Evolutionary conservation across 1,140 invertebrate genomes (phyloP).

Genomic region (Rhopalosiphum padi): DNA sequence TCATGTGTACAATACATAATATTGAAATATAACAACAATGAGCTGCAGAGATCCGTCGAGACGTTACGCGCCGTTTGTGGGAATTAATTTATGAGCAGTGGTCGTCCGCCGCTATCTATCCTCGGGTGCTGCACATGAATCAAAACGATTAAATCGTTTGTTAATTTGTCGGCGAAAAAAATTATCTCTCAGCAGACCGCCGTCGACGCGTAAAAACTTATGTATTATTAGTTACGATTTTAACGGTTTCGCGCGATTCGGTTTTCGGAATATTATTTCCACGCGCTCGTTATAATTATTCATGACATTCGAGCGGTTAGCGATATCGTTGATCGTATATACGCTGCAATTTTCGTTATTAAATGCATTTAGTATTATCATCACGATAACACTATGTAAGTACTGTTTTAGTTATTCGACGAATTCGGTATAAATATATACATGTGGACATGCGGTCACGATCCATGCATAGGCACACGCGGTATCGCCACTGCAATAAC

Average conservation of each 20-base stretch:
- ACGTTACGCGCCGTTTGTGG: constrained; percentile 1
- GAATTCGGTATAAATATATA: neutral
- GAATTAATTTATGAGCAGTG: constrained; percentile 15
- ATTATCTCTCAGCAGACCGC: neutral
- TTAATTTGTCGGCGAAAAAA: constrained; percentile 33
- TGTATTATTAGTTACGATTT: no score
- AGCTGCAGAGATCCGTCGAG: neutral
- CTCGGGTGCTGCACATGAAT: neutral
- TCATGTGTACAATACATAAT: no score
- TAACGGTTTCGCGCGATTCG: neutral
- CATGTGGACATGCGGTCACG: neutral
- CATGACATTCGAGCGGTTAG: neutral
- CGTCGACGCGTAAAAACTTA: neutral
- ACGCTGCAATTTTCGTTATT: neutral
- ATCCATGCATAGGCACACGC: neutral
- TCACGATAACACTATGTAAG: neutral
- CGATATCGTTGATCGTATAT: neutral
- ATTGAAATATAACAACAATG: neutral
- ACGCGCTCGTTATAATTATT: neutral
- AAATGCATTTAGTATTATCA: neutral
- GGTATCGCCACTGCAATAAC: neutral
- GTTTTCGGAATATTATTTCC: neutral
- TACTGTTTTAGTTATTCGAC: neutral
- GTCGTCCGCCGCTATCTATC: neutral
- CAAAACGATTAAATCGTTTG: constrained; percentile 15